Evolutionary conservation across 2,888 invertebrate species (phyloP).

Genomic region (Dastarcus helophoroides): DNA sequence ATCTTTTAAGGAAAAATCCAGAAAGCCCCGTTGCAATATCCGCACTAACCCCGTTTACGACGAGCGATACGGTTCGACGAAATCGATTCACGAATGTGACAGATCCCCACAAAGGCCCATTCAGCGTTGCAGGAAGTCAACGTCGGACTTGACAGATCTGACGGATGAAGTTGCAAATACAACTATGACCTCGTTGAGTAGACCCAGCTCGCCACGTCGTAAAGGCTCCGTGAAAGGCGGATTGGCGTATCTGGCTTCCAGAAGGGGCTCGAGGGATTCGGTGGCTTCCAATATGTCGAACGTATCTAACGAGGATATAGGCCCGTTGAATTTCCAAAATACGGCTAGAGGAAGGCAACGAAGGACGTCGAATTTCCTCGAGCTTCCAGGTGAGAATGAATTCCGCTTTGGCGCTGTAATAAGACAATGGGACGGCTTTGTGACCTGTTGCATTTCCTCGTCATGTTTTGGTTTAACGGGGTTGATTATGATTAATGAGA

Average conservation of each 20-base stretch:
- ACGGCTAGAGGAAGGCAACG: slow-evolving; percentile 67
- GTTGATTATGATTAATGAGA: too few relatives aligned
- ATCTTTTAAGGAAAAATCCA: slow-evolving; percentile 29
- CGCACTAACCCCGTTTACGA: slow-evolving; percentile 52
- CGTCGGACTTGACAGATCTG: slow-evolving; percentile 61
- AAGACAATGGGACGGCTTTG: too few relatives aligned
- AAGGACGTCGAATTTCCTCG: slow-evolving; percentile 76
- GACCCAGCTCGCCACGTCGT: slow-evolving; percentile 54
- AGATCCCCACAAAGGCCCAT: slow-evolving; percentile 33
- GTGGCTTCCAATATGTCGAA: slow-evolving; percentile 55
- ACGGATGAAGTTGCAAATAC: slow-evolving; percentile 44
- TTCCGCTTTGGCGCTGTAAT: too few relatives aligned
- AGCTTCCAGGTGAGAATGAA: slow-evolving; percentile 71
- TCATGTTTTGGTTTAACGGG: too few relatives aligned
- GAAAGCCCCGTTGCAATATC: slow-evolving; percentile 37
- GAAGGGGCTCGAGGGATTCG: slow-evolving; percentile 70
- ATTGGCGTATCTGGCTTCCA: slow-evolving; percentile 70
- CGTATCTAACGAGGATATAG: slow-evolving; percentile 69
- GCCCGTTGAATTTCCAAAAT: slow-evolving; percentile 68
- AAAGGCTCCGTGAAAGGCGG: slow-evolving; percentile 59
- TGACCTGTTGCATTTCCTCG: too few relatives aligned
- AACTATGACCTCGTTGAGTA: slow-evolving; percentile 48
- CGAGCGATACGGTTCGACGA: slow-evolving; percentile 34
- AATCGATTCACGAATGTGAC: slow-evolving; percentile 36
- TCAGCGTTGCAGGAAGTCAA: slow-evolving; percentile 56